Conservation (phyloP, 2,797 vertebrate species). For the Kryptolebias ocellatus region DNA sequence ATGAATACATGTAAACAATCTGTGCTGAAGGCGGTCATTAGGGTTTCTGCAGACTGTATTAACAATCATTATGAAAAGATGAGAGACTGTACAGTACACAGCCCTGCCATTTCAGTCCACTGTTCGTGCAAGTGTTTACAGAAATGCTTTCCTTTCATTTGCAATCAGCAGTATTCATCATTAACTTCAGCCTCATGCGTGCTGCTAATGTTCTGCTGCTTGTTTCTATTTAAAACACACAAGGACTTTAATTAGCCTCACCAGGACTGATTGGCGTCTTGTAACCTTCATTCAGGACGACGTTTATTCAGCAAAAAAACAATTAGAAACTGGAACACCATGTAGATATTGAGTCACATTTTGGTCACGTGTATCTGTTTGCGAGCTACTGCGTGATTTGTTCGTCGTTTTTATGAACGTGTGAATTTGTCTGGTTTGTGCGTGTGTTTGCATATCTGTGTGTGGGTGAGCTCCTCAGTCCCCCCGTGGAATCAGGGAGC, state of each 20-base stretch:
- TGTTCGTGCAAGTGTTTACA: neutral
- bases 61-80: neutral
- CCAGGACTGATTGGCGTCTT: too few species aligned
- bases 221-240: neutral
- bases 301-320: too few species aligned
- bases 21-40: too few species aligned
- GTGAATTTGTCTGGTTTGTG: neutral
- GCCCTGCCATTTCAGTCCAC: neutral
- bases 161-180: neutral
- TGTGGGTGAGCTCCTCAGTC: constrained; percentile 5
- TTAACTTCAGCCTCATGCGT: neutral
- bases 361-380: neutral
- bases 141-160: neutral
- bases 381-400: neutral
- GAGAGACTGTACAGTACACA: neutral
- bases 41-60: too few species aligned
- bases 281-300: too few species aligned
- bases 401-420: constrained; percentile 9
- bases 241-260: neutral
- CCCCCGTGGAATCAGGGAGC: constrained; percentile 36
- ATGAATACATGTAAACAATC: too few species aligned
- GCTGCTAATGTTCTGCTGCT: neutral
- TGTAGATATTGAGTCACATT: neutral
- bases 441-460: constrained; percentile 17
- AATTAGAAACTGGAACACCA: neutral